Evolutionary conservation across 2,888 invertebrate species (phyloP), one percentile per base, ranked within the genome.

Genomic region (Dexiosoma caninum): DNA sequence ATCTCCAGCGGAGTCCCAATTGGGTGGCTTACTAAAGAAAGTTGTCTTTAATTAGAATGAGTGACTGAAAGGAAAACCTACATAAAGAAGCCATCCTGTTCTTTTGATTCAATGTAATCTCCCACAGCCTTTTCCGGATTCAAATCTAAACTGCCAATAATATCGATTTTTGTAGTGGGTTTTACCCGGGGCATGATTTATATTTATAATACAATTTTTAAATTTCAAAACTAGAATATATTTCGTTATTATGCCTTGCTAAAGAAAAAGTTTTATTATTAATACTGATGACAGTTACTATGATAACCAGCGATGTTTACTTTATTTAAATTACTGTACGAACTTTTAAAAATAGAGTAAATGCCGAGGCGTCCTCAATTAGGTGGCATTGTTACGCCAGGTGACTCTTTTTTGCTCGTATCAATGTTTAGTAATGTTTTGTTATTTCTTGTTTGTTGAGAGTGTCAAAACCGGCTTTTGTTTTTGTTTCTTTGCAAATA

Each of bases 1-100:
- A 62, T 89, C 89, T 0, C 88, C 88, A 0, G 89, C 85, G 2
- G 87, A 86, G 74, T 90, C 90, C 90, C 89, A 90, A 53, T 88
- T 88, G 1, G 90, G 90, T 0, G 89, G 86, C 44, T 90, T 90
- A 0, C 90, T 90, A 42, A 35, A 42, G 0, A 2, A 21, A 42
- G 9, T 49, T 35, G 5, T 12, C 7, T 37, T 49, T 21, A 2
- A 23, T 2, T 0, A 0, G 35, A 21, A 6, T 21, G 5, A 46
- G 9, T 2, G 14, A 19, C 8, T 16, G 10, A 2, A 27, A 42
- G 3, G 27, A 42, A n/a, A 21, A 75, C 86, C 86, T 86, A 90
- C 90, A 89, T 85, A 42, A 88, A 88, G 77, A 83, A 87, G 10
- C 85, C 83, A 71, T 88, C 86, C 80, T 89, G 89, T 60, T 86